A percentile compares a stretch with the other conserved stretches of the same genome.
phyloP scores from a whole-genome alignment of 1,140 invertebrate genomes.

The Ericerus pela region DNA sequence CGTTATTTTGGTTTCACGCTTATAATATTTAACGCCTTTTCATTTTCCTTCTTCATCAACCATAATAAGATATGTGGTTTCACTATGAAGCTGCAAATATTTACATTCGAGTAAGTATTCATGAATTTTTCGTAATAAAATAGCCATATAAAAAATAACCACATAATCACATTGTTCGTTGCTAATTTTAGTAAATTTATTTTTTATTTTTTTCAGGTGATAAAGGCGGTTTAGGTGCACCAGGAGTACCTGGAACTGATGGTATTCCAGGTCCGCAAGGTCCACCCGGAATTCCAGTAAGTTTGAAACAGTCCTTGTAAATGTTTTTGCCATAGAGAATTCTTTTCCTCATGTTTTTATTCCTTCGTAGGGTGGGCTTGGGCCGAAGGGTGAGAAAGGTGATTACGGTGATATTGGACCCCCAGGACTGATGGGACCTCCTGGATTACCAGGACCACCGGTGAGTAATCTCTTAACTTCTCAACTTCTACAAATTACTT shows the following conservation, averaged over 20 bases:
- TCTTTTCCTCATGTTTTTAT: background rate
- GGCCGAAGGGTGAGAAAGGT: conserved; percentile 76
- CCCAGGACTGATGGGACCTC: conserved; percentile 68
- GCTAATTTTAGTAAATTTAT: background rate
- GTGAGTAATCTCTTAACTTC: too few species aligned
- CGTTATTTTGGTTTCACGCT: too few species aligned
- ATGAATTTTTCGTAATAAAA: too few species aligned
- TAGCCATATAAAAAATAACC: too few species aligned
- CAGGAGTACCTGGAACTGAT: conserved; percentile 40
- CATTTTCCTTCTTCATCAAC: too few species aligned
- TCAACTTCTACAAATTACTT: too few species aligned
- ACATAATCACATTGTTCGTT: background rate
- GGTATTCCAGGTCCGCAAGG: conserved; percentile 46
- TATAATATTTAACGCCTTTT: too few species aligned
- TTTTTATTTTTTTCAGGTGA: conserved; percentile 31
- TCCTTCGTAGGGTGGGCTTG: conserved; percentile 47
- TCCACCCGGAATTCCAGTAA: conserved; percentile 53
- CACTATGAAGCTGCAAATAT: too few species aligned
- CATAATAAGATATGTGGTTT: too few species aligned
- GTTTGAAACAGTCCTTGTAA: conserved; percentile 20
- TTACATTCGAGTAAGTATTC: too few species aligned
- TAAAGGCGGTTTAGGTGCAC: conserved; percentile 39
- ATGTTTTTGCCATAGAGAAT: background rate
- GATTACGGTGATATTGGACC: conserved; percentile 83
- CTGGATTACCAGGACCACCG: conserved; percentile 64